Conservation (phyloP, 2,888 invertebrate species). For the Homarus gammarus region DNA sequence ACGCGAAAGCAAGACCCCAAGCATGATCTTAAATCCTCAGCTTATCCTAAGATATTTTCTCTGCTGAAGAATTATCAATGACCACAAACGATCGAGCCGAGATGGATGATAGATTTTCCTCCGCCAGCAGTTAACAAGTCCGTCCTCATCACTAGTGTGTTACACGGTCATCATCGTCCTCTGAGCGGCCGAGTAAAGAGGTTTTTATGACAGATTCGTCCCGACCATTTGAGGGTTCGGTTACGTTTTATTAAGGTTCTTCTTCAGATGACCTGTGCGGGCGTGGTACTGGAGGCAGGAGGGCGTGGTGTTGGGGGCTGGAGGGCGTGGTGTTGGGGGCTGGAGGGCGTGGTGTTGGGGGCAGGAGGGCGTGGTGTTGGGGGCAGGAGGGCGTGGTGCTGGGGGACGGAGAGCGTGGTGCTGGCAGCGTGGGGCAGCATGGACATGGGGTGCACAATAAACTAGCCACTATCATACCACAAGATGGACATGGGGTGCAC, state of each 20-base stretch:
- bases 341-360: too few species aligned
- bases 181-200: background rate
- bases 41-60: constrained; percentile 23
- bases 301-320: too few species aligned
- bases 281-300: background rate
- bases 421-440: too few species aligned
- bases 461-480: too few species aligned
- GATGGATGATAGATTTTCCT: background rate
- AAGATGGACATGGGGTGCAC: too few species aligned
- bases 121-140: background rate
- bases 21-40: constrained; percentile 29
- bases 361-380: too few species aligned
- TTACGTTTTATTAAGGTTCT: background rate
- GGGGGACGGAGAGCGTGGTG: too few species aligned
- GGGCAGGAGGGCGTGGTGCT: background rate
- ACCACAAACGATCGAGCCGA: background rate
- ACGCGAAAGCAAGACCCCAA: constrained; percentile 15
- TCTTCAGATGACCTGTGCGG: background rate
- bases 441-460: too few species aligned
- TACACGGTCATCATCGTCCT: background rate
- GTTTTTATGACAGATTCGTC: constrained; percentile 7
- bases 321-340: too few species aligned
- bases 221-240: constrained; percentile 12
- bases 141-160: background rate
- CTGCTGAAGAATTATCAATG: background rate